Evolutionary conservation across 2,113 vertebrate species (phyloP), one percentile per base, ranked within the genome.

Genomic region (Emydura subglobosa): DNA sequence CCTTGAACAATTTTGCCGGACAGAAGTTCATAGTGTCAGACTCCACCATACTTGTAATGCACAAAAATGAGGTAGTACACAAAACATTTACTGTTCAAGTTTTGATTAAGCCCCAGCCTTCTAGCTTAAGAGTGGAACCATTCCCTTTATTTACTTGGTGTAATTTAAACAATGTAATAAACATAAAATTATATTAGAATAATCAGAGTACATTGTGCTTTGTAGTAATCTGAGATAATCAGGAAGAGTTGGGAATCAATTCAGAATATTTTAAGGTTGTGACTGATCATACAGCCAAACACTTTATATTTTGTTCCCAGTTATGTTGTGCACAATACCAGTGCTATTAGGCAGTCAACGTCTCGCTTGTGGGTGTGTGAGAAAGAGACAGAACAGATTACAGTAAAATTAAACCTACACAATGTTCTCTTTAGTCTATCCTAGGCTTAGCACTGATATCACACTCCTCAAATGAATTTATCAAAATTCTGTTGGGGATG

Each of bases 41-140:
- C 82, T 91, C 92, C 97, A 96, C 96, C 95, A 93, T 12, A 88
- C 93, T 94, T 55, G 95, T 94, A 92, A 97, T 57, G 87, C 97
- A 96, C 97, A 95, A 97, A 97, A 98, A 98, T 98, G 98, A 98
- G 98, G 98, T 98, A 98, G 98, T 96, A 98, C 96, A 96, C 95
- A 93, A 96, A 96, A 97, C 95, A 47, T 91, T 91, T 93, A 93
- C 97, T 95, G 88, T 97, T 98, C 95, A 95, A 97, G 98, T 98
- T 97, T 97, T 93, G 96, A 97, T 97, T 91, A 82, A 90, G 96
- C 97, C 97, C 96, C 88, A 83, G 87, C 93, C 95, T 91, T 93
- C 95, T 93, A 94, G 95, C 94, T 96, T 91, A 82, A 2, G 86
- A 97, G 96, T 91, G 90, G 92, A 97, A 96, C 93, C 79, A 44